Percentiles rank a stretch among this genome's conserved stretches.
phyloP scores from a whole-genome alignment of 2,888 invertebrate species.

The Pteria penguin region DNA sequence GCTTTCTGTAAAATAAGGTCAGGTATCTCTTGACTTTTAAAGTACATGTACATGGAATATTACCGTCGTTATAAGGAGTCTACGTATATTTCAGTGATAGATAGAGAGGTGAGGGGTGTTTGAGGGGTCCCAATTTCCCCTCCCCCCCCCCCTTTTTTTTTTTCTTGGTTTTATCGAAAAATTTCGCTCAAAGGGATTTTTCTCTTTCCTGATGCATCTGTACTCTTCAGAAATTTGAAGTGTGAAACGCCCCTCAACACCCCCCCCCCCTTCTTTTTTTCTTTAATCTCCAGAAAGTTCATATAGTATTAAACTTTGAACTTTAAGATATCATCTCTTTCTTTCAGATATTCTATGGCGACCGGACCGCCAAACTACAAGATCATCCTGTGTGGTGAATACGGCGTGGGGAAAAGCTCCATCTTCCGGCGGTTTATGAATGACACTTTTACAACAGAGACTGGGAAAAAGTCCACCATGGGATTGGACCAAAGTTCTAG shows the following conservation, averaged over 20 bases:
- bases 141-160: no score
- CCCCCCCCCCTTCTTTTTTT: not conserved
- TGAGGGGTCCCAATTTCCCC: no score
- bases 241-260: not conserved
- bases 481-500: slow-evolving; percentile 95
- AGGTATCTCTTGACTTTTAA: no score
- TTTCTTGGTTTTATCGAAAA: no score
- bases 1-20: no score
- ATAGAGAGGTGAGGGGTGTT: no score
- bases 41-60: no score
- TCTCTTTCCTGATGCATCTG: no score
- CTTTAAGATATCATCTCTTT: not conserved
- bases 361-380: slow-evolving; percentile 82
- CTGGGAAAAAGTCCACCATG: slow-evolving; percentile 90
- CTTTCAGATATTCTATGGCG: slow-evolving; percentile 70
- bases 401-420: slow-evolving; percentile 96
- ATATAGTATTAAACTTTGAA: not conserved
- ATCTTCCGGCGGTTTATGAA: slow-evolving; percentile 94
- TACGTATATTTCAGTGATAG: no score
- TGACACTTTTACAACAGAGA: slow-evolving; percentile 91
- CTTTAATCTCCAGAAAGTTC: not conserved
- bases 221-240: not conserved
- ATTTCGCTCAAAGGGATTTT: no score
- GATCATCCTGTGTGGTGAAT: slow-evolving; percentile 96
- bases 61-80: no score